Evolutionary conservation across 2,888 invertebrate genomes (phyloP).

Genomic region (Tenthredo amoena): DNA sequence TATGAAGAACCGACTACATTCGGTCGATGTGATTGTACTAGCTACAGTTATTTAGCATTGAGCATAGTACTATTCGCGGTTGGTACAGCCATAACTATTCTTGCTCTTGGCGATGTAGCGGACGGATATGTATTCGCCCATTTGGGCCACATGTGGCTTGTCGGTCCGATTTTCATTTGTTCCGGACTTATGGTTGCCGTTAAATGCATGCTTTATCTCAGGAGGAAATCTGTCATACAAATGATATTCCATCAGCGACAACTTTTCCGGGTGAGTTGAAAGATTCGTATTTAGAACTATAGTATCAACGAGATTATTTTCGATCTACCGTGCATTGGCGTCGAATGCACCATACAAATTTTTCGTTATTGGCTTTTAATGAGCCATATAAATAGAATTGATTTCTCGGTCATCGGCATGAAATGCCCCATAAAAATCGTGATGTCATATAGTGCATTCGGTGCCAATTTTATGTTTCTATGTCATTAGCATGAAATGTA

Average conservation of each 20-base stretch:
- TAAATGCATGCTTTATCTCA: slow-evolving; percentile 84
- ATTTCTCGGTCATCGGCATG: background rate
- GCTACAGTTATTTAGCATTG: slow-evolving; percentile 83
- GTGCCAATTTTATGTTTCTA: background rate
- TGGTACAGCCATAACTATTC: slow-evolving; percentile 83
- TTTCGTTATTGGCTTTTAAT: background rate
- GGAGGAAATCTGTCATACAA: slow-evolving; percentile 84
- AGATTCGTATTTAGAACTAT: background rate
- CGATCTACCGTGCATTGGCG: background rate
- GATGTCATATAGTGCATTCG: background rate
- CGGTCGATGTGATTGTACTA: slow-evolving; percentile 84
- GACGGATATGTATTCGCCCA: slow-evolving; percentile 82
- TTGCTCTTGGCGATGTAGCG: slow-evolving; percentile 82
- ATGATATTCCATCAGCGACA: slow-evolving; percentile 84
- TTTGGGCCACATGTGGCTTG: slow-evolving; percentile 85
- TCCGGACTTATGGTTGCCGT: slow-evolving; percentile 85
- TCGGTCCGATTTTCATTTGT: slow-evolving; percentile 85
- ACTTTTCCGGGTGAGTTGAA: slow-evolving; percentile 81
- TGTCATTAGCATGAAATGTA: background rate
- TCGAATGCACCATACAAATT: background rate
- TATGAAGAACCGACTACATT: slow-evolving; percentile 82
- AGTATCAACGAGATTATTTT: too few relatives aligned
- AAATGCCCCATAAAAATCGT: background rate
- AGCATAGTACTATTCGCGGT: slow-evolving; percentile 83
- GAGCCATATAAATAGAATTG: background rate